Base-by-base conservation (phyloP, 2,888 invertebrate genomes). In the Cremastobaeus sp. region DNA sequence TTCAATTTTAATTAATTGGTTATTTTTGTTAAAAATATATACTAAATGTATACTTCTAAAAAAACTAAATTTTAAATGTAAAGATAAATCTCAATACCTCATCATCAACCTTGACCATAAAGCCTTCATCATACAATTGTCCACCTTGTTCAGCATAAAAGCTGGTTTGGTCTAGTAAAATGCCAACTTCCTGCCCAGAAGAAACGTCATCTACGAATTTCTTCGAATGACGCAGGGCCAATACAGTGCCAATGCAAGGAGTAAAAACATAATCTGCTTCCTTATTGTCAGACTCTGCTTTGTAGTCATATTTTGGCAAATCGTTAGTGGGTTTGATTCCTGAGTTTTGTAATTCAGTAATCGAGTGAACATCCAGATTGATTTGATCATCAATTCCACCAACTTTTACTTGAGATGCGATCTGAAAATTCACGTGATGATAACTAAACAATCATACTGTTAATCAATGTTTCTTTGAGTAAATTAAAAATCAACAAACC, bases 81-180 rank as follows among this genome's bases (percentile, higher is more conserved):
- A n/a, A n/a, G n/a, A n/a, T n/a, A n/a, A n/a, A 39, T 30, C 47
- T 48, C 76, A 74, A 77, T 79, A 90, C 91, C 85, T 96, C 96
- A 86, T 96, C 96, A 64, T 90, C 91, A 3, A 90, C 86, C 89
- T 96, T 96, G 0, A 93, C 93, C 87, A 98, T 90, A 79, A 94
- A 96, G 15, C 99, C 99, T 84, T 96, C 95, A 87, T 99, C 99
- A 87, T 92, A 98, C 82, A 97, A 98, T 89, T 99, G 99, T 9
- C 99, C 99, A 74, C 99, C 99, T 89, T 98, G 97, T 88, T 99
- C 99, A 0, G 99, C 98, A 88, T 99, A 99, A 88, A 99, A 99
- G 87, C 91, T 94, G 0, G 99, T 99, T 82, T 90, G 91, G 86
- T 99, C 96, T 69, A 99, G 89, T 76, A 99, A 89, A 59, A 99